Evolutionary conservation across 2,888 invertebrate species (phyloP).

Genomic region (Athalia rosae): DNA sequence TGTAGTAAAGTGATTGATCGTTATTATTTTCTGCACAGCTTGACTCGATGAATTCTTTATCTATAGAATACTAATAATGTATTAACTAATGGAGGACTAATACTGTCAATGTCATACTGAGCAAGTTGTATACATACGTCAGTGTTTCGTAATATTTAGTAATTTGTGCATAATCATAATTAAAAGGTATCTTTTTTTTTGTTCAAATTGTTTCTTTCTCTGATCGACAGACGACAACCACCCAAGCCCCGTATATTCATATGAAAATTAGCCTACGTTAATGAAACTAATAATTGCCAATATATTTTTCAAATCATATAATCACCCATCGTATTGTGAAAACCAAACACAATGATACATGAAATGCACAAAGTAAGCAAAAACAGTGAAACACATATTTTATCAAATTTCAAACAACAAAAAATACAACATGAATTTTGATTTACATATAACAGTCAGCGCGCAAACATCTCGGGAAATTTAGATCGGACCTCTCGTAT

Average conservation of each 20-base stretch:
- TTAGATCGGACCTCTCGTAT: too few species aligned
- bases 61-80: constrained; percentile 16
- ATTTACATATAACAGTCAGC: constrained; percentile 35
- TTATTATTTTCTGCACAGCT: constrained; percentile 20
- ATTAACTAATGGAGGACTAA: constrained; percentile 63
- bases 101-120: constrained; percentile 74
- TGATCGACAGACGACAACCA: constrained; percentile 2
- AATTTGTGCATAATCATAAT: constrained; percentile 11
- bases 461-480: background rate
- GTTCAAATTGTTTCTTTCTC: background rate
- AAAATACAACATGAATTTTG: constrained; percentile 39
- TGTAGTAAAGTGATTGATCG: background rate
- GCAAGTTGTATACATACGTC: constrained; percentile 74
- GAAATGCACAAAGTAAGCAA: constrained; percentile 34
- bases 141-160: constrained; percentile 63
- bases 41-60: background rate
- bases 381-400: constrained; percentile 35
- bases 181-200: background rate
- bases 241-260: constrained; percentile 15
- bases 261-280: constrained; percentile 22
- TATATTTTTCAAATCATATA: constrained; percentile 9
- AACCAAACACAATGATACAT: background rate
- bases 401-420: constrained; percentile 41
- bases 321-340: constrained; percentile 16
- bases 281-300: constrained; percentile 20